Evolutionary conservation across 2,113 vertebrate genomes (phyloP).

Genomic region (Cyprinodon brontotheroides): DNA sequence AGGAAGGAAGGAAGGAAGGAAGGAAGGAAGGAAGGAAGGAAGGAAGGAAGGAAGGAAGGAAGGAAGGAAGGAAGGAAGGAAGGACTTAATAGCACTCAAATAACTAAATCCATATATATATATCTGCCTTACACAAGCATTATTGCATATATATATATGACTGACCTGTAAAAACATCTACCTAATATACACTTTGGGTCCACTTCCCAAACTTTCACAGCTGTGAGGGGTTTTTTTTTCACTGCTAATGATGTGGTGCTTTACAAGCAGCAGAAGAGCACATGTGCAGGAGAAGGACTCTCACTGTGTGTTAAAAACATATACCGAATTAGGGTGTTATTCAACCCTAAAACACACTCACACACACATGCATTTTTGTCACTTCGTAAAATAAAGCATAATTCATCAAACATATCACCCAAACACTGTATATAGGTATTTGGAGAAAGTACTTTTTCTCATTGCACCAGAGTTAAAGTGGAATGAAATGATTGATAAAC

Average conservation of each 20-base stretch:
- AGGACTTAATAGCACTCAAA: constrained; percentile 17
- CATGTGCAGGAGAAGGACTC: constrained; percentile 13
- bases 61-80: too few relatives aligned
- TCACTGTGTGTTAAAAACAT: constrained; percentile 8
- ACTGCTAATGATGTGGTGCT: constrained; percentile 75
- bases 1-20: too few relatives aligned
- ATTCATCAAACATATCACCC: not conserved
- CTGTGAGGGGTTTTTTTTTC: constrained; percentile 75
- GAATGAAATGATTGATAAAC: not conserved
- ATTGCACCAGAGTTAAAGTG: not conserved
- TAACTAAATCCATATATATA: not conserved
- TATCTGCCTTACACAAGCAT: too few relatives aligned
- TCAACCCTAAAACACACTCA: constrained; percentile 20
- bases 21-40: too few relatives aligned
- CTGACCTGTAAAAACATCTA: too few relatives aligned
- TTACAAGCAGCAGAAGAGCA: constrained; percentile 43
- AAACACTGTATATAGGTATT: not conserved
- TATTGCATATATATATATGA: too few relatives aligned
- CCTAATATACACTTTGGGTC: constrained; percentile 44
- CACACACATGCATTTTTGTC: not conserved
- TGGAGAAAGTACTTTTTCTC: not conserved
- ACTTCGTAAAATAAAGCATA: not conserved
- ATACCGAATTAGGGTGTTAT: not conserved
- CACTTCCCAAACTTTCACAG: constrained; percentile 70
- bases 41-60: too few relatives aligned